phyloP scores from a whole-genome alignment of 2,113 vertebrate genomes.

The Heteronetta atricapilla region DNA sequence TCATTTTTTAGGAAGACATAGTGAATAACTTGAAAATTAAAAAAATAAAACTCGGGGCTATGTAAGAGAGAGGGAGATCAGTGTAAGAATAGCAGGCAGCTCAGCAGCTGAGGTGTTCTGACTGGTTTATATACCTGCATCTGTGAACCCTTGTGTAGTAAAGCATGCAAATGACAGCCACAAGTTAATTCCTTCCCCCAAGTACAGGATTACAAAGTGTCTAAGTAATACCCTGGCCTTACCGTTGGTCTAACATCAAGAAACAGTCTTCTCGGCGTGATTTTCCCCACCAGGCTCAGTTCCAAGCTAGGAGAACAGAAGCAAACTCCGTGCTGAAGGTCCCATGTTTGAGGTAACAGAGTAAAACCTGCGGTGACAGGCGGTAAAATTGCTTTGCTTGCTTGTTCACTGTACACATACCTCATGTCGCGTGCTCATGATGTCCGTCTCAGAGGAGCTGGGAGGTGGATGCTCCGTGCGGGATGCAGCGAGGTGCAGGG shows the following conservation, averaged over 20 bases:
- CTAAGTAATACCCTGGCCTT: not conserved
- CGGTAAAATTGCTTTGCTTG: not conserved
- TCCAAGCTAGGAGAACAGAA: not conserved
- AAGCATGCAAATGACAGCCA: not conserved
- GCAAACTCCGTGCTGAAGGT: not conserved
- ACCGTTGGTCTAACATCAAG: not conserved
- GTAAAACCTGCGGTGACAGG: not conserved
- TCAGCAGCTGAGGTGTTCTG: not conserved
- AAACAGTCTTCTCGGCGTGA: not conserved
- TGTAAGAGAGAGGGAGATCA: not conserved
- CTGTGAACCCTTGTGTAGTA: not conserved
- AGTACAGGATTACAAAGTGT: not conserved
- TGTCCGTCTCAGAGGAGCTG: not conserved
- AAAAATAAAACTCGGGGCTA: not conserved
- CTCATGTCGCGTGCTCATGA: accelerated
- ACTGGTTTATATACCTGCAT: not conserved
- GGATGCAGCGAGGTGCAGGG: not conserved
- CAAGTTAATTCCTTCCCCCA: not conserved
- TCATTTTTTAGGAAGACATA: not conserved
- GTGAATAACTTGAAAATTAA: not conserved
- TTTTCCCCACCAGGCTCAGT: not conserved
- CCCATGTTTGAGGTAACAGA: not conserved
- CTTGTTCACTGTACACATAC: not conserved
- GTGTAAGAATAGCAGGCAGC: not conserved
- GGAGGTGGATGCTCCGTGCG: accelerated